Conservation (phyloP, 2,888 invertebrate species). For the Clanis bilineata region DNA sequence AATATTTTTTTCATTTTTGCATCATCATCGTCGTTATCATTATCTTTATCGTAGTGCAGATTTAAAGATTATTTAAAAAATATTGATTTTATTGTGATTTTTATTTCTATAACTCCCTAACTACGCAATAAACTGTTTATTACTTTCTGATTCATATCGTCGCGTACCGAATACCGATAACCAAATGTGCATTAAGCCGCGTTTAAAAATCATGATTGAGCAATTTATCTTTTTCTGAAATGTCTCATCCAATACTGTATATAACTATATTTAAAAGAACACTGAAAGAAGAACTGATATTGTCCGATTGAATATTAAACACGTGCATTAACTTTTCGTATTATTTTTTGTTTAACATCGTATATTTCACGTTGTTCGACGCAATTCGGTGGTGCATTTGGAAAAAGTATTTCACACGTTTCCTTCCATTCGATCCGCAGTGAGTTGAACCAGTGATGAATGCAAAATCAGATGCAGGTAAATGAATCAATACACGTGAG, state of each 20-base stretch:
- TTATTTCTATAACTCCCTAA: no score
- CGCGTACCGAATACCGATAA: neutral
- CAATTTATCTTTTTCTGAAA: no score
- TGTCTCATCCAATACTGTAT: no score
- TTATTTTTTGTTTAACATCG: neutral
- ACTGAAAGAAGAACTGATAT: neutral
- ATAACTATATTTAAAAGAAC: neutral
- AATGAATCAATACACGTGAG: slow-evolving; percentile 27
- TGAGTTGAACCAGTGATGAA: no score
- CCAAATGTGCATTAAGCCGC: neutral
- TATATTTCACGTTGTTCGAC: neutral
- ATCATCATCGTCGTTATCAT: no score
- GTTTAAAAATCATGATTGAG: neutral
- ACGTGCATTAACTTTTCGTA: neutral
- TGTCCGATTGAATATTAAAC: neutral
- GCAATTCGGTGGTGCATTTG: neutral
- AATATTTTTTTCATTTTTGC: no score
- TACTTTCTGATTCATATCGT: neutral
- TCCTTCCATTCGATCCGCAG: slow-evolving; percentile 18
- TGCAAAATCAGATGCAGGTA: slow-evolving; percentile 48
- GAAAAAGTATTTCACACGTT: neutral
- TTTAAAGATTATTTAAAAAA: no score
- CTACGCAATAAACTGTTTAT: no score
- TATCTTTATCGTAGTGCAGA: no score
- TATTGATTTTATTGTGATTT: no score